phyloP scores from a whole-genome alignment of 2,888 invertebrate species.

The Morpho achilles region DNA sequence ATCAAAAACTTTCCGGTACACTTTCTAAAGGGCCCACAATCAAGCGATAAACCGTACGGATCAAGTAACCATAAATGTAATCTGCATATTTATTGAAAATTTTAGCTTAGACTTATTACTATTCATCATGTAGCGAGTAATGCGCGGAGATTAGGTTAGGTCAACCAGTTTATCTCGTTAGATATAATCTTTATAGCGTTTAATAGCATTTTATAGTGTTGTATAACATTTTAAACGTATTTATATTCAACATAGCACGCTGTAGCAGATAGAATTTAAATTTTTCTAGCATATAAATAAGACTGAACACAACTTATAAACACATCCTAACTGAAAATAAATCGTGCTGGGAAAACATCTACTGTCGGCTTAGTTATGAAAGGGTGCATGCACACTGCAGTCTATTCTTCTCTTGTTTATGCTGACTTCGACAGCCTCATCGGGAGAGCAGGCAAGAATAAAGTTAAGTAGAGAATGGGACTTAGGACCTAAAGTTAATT shows the following conservation, averaged over 20 bases:
- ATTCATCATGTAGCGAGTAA: constrained; percentile 29
- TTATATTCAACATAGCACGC: constrained; percentile 52
- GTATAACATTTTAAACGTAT: constrained; percentile 23
- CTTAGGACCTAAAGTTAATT: too few relatives aligned
- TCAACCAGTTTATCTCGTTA: constrained; percentile 30
- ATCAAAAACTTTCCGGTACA: constrained; percentile 29
- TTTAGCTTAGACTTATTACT: constrained; percentile 42
- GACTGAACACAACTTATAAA: constrained; percentile 46
- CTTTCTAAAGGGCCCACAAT: constrained; percentile 33
- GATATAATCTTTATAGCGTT: constrained; percentile 29
- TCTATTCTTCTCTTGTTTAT: background rate
- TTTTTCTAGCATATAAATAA: constrained; percentile 56
- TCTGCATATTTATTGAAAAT: constrained; percentile 60
- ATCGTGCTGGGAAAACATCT: constrained; percentile 10
- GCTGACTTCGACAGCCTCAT: too few relatives aligned
- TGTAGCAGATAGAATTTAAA: constrained; percentile 56
- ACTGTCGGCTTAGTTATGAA: constrained; percentile 4
- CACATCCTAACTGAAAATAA: constrained; percentile 16
- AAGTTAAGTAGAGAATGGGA: too few relatives aligned
- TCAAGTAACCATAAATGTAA: constrained; percentile 42
- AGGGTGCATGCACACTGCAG: background rate
- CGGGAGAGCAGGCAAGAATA: too few relatives aligned
- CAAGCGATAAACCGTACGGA: constrained; percentile 44
- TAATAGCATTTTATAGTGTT: constrained; percentile 10
- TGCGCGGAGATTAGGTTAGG: constrained; percentile 26